A percentile compares a stretch with the other conserved stretches of the same genome.
These are phyloP conservation scores for Otolemur garnettii DNA, from an alignment of 2,113 vertebrate genomes.

Conservation along the genomic window DNA sequence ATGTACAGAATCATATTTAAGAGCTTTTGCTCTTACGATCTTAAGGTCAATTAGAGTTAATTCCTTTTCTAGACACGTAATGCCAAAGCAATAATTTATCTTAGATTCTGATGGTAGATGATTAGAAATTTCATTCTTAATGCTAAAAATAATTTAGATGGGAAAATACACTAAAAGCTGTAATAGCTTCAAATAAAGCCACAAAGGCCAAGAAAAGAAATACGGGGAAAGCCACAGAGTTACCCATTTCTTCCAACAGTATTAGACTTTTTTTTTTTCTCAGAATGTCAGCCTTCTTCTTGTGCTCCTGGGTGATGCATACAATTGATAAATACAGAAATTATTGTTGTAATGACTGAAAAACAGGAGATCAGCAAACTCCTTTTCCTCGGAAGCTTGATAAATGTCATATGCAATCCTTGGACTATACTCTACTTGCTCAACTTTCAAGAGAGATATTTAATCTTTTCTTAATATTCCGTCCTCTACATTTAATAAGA, in stretches of 20 bases:
- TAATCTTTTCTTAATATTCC: conserved; percentile 22
- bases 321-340: conserved; percentile 34
- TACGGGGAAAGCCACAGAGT: background rate
- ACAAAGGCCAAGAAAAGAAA: background rate
- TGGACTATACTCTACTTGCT: background rate
- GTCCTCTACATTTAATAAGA: background rate
- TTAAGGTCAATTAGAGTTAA: conserved; percentile 11
- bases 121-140: conserved; percentile 36
- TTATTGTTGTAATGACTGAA: background rate
- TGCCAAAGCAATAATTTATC: background rate
- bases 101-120: background rate
- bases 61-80: background rate
- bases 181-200: background rate
- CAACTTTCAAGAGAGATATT: conserved; percentile 41
- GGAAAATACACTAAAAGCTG: background rate
- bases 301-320: background rate
- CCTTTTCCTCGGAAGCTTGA: background rate
- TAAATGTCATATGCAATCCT: conserved; percentile 24
- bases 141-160: conserved; percentile 54
- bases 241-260: conserved; percentile 22
- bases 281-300: background rate
- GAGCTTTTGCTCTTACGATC: background rate
- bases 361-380: background rate
- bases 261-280: background rate
- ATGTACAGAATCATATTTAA: background rate